Evolutionary conservation across 2,888 invertebrate species (phyloP).

Genomic region (Andrena haemorrhoa): DNA sequence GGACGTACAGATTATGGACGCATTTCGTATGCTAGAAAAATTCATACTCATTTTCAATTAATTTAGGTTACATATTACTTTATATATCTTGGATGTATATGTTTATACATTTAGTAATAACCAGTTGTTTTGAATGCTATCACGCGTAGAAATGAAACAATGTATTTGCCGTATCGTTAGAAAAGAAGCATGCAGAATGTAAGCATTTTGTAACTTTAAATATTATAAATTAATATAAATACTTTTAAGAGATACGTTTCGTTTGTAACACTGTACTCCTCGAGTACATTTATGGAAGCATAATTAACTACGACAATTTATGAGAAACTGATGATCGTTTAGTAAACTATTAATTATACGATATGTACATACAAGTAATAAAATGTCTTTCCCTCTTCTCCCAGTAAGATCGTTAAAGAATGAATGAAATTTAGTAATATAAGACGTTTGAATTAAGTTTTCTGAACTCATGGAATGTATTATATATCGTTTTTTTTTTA

Average conservation of each 20-base stretch:
- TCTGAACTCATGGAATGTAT: constrained; percentile 62
- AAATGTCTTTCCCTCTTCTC: not conserved
- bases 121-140: constrained; percentile 6
- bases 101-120: constrained; percentile 33
- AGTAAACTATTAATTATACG: not conserved
- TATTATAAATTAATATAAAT: constrained; percentile 10
- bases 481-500: constrained; percentile 63
- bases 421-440: constrained; percentile 28
- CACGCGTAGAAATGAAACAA: not conserved
- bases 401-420: constrained; percentile 15
- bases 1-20: constrained; percentile 1
- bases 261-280: not conserved
- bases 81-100: constrained; percentile 45
- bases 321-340: not conserved
- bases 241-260: not conserved
- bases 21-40: constrained; percentile 23
- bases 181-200: constrained; percentile 11
- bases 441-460: constrained; percentile 38
- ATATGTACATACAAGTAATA: not conserved
- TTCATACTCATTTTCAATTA: constrained; percentile 23
- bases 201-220: constrained; percentile 16
- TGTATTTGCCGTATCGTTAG: not conserved
- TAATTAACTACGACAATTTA: constrained; percentile 11
- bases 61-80: constrained; percentile 23
- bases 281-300: not conserved